Evolutionary conservation across 2,113 vertebrate species (phyloP).

Genomic region (Paedocypris sp.): DNA sequence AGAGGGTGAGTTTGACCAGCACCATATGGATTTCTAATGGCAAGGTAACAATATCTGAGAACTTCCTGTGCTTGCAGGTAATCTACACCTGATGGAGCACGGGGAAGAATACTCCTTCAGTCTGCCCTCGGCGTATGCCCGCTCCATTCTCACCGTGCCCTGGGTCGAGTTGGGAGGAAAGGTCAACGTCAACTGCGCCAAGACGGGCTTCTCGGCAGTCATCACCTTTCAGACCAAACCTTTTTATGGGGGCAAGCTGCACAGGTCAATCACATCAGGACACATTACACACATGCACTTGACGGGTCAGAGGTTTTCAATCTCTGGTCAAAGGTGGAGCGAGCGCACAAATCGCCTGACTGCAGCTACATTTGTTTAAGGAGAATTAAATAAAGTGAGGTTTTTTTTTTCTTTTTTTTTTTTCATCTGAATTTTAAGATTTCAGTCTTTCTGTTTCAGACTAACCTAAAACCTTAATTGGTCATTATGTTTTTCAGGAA

Average conservation of each 20-base stretch:
- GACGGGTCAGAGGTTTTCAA: constrained; percentile 6
- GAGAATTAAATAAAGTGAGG: too few species aligned
- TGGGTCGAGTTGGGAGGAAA: constrained; percentile 98
- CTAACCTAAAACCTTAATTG: too few species aligned
- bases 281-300: constrained; percentile 7
- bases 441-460: too few species aligned
- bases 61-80: constrained; percentile 55
- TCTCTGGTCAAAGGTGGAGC: too few species aligned
- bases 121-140: constrained; percentile 86
- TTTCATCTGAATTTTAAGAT: too few species aligned
- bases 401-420: too few species aligned
- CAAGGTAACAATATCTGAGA: not conserved
- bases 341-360: too few species aligned
- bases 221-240: constrained; percentile 98
- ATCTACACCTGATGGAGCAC: constrained; percentile 79
- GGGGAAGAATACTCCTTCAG: constrained; percentile 92
- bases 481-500: too few species aligned
- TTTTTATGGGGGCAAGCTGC: constrained; percentile 92
- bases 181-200: constrained; percentile 80
- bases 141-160: constrained; percentile 95
- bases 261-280: constrained; percentile 64
- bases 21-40: not conserved
- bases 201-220: constrained; percentile 85
- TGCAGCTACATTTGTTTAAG: too few species aligned
- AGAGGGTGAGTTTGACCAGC: constrained; percentile 67